Evolutionary conservation across 2,888 invertebrate species (phyloP).

Genomic region (Limnephilus rhombicus): DNA sequence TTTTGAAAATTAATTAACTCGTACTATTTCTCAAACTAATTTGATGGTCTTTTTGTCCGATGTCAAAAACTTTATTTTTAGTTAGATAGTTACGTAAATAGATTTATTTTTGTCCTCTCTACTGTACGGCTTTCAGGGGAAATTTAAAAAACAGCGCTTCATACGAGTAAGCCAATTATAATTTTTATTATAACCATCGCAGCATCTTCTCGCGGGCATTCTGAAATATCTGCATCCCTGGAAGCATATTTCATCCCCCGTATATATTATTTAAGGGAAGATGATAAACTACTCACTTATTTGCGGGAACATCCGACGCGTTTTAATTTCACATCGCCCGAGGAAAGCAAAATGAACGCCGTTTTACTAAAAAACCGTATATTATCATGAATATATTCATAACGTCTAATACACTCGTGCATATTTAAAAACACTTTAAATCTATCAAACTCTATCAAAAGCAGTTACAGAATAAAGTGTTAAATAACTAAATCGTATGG

Average conservation of each 20-base stretch:
- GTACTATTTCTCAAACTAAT: no score
- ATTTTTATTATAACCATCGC: background rate
- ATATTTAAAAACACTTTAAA: background rate
- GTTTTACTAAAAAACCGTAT: background rate
- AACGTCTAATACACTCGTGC: background rate
- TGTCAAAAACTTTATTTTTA: no score
- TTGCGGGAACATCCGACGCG: background rate
- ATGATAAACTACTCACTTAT: slow-evolving; percentile 1
- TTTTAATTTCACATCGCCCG: background rate
- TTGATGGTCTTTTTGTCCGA: no score
- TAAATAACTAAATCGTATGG: no score
- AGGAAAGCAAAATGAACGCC: background rate
- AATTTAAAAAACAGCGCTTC: background rate
- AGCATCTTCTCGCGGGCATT: background rate
- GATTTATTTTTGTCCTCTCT: no score
- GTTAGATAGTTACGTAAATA: no score
- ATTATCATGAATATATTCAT: background rate
- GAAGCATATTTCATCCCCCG: background rate
- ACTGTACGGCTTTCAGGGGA: no score
- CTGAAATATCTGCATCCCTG: background rate
- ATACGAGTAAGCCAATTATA: background rate
- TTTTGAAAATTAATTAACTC: no score
- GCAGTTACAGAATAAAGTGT: no score
- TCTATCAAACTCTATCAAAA: no score
- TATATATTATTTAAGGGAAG: background rate